Evolutionary conservation across 2,113 vertebrate genomes (phyloP).

Genomic region (Salvelinus fontinalis): DNA sequence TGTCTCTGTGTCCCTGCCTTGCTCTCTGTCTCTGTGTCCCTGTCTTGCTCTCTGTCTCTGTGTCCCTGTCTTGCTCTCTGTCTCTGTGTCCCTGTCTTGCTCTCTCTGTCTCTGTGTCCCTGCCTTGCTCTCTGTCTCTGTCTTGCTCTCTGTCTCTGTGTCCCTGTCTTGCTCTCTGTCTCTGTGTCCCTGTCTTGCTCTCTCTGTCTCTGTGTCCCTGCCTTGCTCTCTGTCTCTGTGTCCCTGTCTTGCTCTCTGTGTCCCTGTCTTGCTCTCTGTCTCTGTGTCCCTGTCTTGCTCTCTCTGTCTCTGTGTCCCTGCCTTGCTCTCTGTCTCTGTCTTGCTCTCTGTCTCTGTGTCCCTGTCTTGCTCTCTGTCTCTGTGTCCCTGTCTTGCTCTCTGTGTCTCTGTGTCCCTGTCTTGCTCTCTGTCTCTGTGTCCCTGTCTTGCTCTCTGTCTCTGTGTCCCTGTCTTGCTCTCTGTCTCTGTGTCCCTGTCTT

Average conservation of each 20-base stretch:
- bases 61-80: slow-evolving; percentile 9
- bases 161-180: slow-evolving; percentile 56
- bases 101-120: background rate
- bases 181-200: slow-evolving; percentile 12
- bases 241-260: background rate
- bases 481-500: slow-evolving; percentile 9
- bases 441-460: background rate
- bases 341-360: background rate
- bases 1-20: background rate
- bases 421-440: too few species aligned
- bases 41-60: background rate
- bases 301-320: slow-evolving; percentile 11
- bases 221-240: background rate
- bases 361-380: background rate
- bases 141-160: slow-evolving; percentile 23
- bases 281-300: slow-evolving; percentile 65
- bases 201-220: too few species aligned
- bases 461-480: background rate
- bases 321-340: too few species aligned
- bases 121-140: background rate
- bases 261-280: background rate
- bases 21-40: slow-evolving; percentile 51
- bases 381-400: background rate
- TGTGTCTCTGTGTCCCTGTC: slow-evolving; percentile 53
- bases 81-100: too few species aligned